Evolutionary conservation across 2,888 invertebrate species (phyloP), one percentile per base, ranked within the genome.

Genomic region (Minunthozetes semirufus): DNA sequence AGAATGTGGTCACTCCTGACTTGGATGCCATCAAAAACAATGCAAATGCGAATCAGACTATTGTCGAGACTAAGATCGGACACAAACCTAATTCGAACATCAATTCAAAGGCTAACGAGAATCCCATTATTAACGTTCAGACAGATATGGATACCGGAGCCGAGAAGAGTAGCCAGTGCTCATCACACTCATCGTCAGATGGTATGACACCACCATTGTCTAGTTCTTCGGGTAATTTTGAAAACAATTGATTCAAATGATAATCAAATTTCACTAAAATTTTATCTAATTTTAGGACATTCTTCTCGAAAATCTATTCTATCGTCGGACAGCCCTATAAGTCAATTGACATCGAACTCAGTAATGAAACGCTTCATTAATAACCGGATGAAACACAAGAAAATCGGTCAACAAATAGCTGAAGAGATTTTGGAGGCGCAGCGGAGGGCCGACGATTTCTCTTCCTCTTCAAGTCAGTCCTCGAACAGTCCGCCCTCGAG

Each of bases 351-450:
- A 22, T 27, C 48, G 15, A 22, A n/a, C 6, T 46, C 73, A 25
- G 27, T 59, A 25, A 27, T 59, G 25, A 59, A 59, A 3, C 25
- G 59, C 6, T 59, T 59, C 27, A 59, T 59, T 27, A 59, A 22
- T 59, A 59, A 59, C 17, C 19, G 73, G 0, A 56, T 66, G 3
- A 56, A 48, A 25, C 73, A 63, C 15, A 63, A 90, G 81, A 90
- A 91, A 85, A 92, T 93, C 78, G 92, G 93, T 11, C 86, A 89
- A 74, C 89, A 91, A 82, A 91, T 93, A 80, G 92, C 91, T 0
- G 91, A 91, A 79, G 90, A 91, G 82, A 90, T 88, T 70, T 76
- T 90, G 79, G 87, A 88, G 80, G 83, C 83, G 68, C 87, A 88
- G 80, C 84, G 86, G 79, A 83, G 86, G 76, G 76, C 53, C 66